Evolutionary conservation across 2,888 invertebrate species (phyloP).

Genomic region (Dexiosoma caninum): DNA sequence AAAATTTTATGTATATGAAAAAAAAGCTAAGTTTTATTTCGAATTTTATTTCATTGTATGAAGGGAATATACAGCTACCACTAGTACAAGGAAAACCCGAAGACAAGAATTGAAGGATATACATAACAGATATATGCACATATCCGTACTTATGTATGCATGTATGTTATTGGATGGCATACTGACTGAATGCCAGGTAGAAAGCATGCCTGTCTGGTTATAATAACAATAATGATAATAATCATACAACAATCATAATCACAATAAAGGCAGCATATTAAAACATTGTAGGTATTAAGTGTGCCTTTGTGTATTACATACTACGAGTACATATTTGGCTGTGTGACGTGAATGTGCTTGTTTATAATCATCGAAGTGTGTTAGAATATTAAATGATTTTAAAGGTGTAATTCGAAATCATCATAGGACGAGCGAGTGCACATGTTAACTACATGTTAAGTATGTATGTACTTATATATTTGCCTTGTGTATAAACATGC

Average conservation of each 20-base stretch:
- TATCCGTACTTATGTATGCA: background rate
- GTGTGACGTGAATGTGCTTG: slow-evolving; percentile 1
- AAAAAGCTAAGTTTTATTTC: slow-evolving; percentile 29
- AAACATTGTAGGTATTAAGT: slow-evolving; percentile 41
- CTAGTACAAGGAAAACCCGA: background rate
- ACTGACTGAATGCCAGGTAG: background rate
- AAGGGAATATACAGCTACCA: slow-evolving; percentile 4
- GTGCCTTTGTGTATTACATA: slow-evolving; percentile 32
- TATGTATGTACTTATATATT: slow-evolving; percentile 5
- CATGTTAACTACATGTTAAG: too few species aligned
- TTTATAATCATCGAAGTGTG: slow-evolving; percentile 5
- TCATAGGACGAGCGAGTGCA: too few species aligned
- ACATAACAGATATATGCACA: background rate
- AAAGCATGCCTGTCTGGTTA: background rate
- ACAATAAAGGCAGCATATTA: slow-evolving; percentile 58
- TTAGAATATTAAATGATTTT: slow-evolving; percentile 32
- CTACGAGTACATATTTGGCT: too few species aligned
- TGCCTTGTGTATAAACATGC: slow-evolving; percentile 13
- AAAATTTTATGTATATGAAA: slow-evolving; percentile 54
- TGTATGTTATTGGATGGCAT: background rate
- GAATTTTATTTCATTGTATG: slow-evolving; percentile 28
- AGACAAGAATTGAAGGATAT: slow-evolving; percentile 15
- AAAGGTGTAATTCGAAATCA: slow-evolving; percentile 47
- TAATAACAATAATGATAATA: slow-evolving; percentile 62
- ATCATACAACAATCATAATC: slow-evolving; percentile 59